Evolutionary conservation across 2,888 invertebrate species (phyloP), one percentile per base, ranked within the genome.

Genomic region (Aspidiotus destructor): DNA sequence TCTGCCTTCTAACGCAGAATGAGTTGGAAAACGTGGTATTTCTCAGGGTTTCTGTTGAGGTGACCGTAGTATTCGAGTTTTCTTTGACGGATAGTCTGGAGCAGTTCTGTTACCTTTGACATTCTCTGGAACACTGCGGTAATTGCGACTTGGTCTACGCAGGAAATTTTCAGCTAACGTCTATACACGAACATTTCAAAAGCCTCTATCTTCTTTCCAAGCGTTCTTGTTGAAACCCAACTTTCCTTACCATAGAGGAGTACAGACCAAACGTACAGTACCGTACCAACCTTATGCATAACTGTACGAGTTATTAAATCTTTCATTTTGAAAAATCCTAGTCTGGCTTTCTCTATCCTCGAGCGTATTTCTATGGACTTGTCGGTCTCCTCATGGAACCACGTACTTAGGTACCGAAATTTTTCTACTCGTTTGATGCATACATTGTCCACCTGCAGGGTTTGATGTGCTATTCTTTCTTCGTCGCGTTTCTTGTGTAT

Each of bases 241-340:
- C 64, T 64, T 54, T 64, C 64, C 16, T 8, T 53, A 10, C 64
- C 64, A 53, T 64, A 64, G 16, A 55, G 55, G 11, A 64, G 54
- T 10, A 64, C 41, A 7, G 64, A 54, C 15, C 48, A 57, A 11
- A 64, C 52, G n/a, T n/a, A n/a, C n/a, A n/a, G n/a, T n/a, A n/a
- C n/a, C n/a, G n/a, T n/a, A n/a, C n/a, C n/a, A n/a, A n/a, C n/a
- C n/a, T n/a, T n/a, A n/a, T n/a, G n/a, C n/a, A n/a, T n/a, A n/a
- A n/a, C n/a, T n/a, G n/a, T n/a, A n/a, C n/a, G 17, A 9, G 57
- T 55, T 15, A 55, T 16, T 16, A 15, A n/a, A 55, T n/a, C n/a
- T 55, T n/a, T 55, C 57, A 16, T 55, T 9, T 15, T 55, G 8
- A 15, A 9, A 55, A 55, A 55, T n/a, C 10, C 57, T 55, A 11